These are phyloP conservation scores for Drosophila insularis DNA, from an alignment of 1,140 invertebrate species.

Conservation along the genomic window DNA sequence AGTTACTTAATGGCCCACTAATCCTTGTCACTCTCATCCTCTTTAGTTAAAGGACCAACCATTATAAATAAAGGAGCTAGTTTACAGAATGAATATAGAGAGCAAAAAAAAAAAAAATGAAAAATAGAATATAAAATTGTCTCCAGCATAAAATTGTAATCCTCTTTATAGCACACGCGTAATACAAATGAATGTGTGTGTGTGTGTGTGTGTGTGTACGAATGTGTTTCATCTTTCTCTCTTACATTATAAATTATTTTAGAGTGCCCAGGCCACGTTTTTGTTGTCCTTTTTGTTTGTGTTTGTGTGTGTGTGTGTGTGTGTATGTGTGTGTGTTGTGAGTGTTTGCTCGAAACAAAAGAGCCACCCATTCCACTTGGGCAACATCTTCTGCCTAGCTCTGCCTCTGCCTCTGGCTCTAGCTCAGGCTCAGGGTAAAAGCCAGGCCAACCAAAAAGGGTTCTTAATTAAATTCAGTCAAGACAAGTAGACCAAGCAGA, in stretches of 20 bases:
- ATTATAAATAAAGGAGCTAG: constrained; percentile 10
- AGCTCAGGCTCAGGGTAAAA: constrained; percentile 31
- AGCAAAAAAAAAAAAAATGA: no score
- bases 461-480: constrained; percentile 77
- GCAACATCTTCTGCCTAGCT: neutral
- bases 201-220: neutral
- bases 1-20: constrained; percentile 6
- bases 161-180: constrained; percentile 34
- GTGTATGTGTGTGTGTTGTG: neutral
- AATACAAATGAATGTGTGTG: constrained; percentile 43
- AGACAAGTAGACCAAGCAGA: constrained; percentile 50
- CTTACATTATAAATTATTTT: constrained; percentile 44
- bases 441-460: constrained; percentile 58
- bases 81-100: neutral
- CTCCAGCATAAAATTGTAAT: constrained; percentile 8
- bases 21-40: constrained; percentile 1
- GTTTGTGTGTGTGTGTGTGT: constrained; percentile 15
- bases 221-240: constrained; percentile 1
- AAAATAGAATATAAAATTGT: constrained; percentile 1
- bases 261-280: constrained; percentile 30
- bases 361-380: constrained; percentile 2
- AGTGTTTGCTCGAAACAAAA: constrained; percentile 46
- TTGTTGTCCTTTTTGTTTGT: constrained; percentile 65
- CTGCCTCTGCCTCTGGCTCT: neutral
- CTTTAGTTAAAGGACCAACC: constrained; percentile 6